phyloP scores from a whole-genome alignment of 2,113 vertebrate genomes.

The Sylvilagus bachmani region DNA sequence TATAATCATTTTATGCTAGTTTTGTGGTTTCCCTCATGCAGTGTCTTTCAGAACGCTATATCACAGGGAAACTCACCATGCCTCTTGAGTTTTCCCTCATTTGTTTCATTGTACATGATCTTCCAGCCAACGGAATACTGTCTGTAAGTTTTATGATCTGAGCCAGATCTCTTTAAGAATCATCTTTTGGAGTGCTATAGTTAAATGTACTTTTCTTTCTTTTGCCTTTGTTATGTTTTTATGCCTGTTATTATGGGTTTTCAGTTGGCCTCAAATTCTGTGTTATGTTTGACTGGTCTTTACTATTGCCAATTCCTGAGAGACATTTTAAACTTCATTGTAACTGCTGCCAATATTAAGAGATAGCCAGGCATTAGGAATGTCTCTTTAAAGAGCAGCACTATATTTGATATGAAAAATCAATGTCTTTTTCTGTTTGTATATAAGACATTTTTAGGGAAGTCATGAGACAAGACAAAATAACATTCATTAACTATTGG shows the following conservation, averaged over 20 bases:
- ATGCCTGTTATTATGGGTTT: neutral
- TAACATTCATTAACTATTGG: conserved; percentile 34
- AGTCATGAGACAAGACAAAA: neutral
- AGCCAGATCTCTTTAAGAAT: neutral
- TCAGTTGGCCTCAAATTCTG: neutral
- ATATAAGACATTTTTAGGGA: neutral
- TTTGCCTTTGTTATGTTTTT: too few relatives aligned
- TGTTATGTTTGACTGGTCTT: neutral
- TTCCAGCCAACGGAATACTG: neutral
- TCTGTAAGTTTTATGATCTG: conserved; percentile 2
- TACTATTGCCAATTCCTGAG: neutral
- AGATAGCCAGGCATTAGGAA: neutral
- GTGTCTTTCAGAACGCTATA: neutral
- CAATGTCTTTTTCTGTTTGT: neutral
- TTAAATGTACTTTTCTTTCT: neutral
- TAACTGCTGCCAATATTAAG: neutral
- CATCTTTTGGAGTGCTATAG: neutral
- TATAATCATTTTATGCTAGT: neutral
- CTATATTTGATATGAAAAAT: neutral
- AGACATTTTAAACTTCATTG: neutral
- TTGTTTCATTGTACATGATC: neutral
- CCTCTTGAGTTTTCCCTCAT: neutral
- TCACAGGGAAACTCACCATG: neutral
- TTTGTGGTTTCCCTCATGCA: neutral
- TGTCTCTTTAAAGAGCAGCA: neutral